Evolutionary conservation across 2,888 invertebrate genomes (phyloP).

Genomic region (Drosophila lutescens): DNA sequence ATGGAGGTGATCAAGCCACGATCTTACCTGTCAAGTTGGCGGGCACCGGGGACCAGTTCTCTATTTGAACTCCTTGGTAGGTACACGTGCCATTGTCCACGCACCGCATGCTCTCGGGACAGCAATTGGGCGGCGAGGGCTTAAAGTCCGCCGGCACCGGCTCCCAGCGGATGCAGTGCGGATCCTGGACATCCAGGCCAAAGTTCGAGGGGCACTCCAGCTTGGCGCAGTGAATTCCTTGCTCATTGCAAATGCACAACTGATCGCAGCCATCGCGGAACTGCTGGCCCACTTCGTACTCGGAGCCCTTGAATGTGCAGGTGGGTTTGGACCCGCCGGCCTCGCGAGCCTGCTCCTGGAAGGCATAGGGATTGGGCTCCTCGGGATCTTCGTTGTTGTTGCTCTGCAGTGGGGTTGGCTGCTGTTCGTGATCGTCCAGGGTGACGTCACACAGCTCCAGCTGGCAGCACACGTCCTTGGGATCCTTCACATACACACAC

Average conservation of each 20-base stretch:
- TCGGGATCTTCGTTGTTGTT: constrained; percentile 60
- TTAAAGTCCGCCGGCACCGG: constrained; percentile 89
- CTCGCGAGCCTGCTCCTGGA: constrained; percentile 80
- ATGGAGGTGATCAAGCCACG: constrained; percentile 22
- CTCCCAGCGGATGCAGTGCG: constrained; percentile 94
- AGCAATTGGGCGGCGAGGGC: constrained; percentile 91
- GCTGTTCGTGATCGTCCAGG: constrained; percentile 89
- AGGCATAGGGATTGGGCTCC: constrained; percentile 48
- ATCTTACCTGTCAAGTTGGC: constrained; percentile 87
- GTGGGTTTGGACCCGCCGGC: constrained; percentile 49
- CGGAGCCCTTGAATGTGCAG: constrained; percentile 80
- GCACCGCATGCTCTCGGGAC: constrained; percentile 91
- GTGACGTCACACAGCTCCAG: constrained; percentile 94
- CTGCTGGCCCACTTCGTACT: constrained; percentile 87
- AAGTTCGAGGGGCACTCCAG: constrained; percentile 93
- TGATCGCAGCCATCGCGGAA: constrained; percentile 93
- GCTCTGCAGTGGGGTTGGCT: constrained; percentile 61
- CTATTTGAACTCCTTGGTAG: constrained; percentile 87
- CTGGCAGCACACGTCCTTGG: constrained; percentile 93
- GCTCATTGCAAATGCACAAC: constrained; percentile 90
- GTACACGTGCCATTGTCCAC: constrained; percentile 92
- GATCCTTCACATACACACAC: constrained; percentile 93
- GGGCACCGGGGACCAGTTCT: constrained; percentile 93
- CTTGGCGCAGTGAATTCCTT: constrained; percentile 90
- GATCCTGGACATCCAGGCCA: constrained; percentile 93